Conservation (phyloP, 2,113 vertebrate species). For the Motacilla tschutschensis region DNA sequence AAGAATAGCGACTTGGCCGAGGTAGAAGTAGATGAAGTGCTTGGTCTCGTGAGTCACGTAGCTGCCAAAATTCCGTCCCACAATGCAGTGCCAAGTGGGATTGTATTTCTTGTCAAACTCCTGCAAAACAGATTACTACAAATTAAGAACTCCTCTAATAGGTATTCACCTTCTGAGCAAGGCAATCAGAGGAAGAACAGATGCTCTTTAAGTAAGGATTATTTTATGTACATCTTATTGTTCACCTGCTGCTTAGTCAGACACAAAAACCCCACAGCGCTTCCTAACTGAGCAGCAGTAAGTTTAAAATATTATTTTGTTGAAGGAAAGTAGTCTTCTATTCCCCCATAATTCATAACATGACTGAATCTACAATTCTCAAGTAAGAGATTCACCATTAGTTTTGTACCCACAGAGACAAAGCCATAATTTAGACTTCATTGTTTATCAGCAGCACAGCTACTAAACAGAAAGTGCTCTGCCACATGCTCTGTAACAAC, state of each 20-base stretch:
- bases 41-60: conserved; percentile 98
- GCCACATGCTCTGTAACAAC: not conserved
- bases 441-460: not conserved
- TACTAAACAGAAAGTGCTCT: not conserved
- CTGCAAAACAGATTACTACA: conserved; percentile 61
- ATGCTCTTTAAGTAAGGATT: not conserved
- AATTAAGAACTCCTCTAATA: not conserved
- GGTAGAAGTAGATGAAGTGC: conserved; percentile 99
- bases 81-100: conserved; percentile 98
- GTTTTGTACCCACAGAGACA: not conserved
- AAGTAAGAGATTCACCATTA: not conserved
- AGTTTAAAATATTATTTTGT: not conserved
- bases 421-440: not conserved
- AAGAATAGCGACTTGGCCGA: conserved; percentile 97
- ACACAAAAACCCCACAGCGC: not conserved
- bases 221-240: conserved; percentile 1
- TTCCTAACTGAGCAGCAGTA: not conserved
- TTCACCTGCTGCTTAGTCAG: not conserved
- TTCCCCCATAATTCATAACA: not conserved
- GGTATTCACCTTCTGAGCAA: not conserved
- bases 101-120: conserved; percentile 99
- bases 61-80: conserved; percentile 97
- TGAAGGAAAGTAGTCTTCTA: not conserved
- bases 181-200: not conserved
- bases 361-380: not conserved